A percentile compares a stretch with the other conserved stretches of the same genome.
Conservation (phyloP, 2,113 vertebrate genomes). For the Channa maculata region DNA sequence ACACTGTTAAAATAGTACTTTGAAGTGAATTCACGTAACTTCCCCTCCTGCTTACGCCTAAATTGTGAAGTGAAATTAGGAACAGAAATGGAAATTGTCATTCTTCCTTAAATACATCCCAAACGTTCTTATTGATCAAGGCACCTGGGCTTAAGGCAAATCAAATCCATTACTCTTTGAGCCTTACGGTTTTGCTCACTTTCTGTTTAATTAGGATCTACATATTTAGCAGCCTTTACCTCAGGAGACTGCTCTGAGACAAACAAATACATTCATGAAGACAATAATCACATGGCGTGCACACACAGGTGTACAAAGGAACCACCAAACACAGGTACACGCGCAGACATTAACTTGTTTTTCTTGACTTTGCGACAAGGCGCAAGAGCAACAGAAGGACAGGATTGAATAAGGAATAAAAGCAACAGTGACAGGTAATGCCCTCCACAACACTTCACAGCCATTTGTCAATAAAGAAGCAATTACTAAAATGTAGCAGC, state of each 20-base stretch:
- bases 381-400: constrained; percentile 24
- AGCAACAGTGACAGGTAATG: constrained; percentile 54
- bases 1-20: background rate
- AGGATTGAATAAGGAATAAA: constrained; percentile 61
- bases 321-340: background rate
- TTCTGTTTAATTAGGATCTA: constrained; percentile 8
- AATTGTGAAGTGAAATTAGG: background rate
- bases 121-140: constrained; percentile 5
- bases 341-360: constrained; percentile 5
- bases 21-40: background rate
- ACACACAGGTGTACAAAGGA: background rate
- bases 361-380: background rate
- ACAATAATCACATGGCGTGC: background rate
- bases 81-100: constrained; percentile 3
- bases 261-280: background rate
- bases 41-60: background rate
- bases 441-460: constrained; percentile 45
- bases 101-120: background rate
- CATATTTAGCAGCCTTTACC: constrained; percentile 18
- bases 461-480: constrained; percentile 61
- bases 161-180: constrained; percentile 18
- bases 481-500: constrained; percentile 61
- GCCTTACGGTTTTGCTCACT: background rate
- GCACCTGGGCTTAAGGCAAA: constrained; percentile 27
- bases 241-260: background rate